phyloP scores from a whole-genome alignment of 2,888 invertebrate genomes.

The Yponomeuta cagnagella region DNA sequence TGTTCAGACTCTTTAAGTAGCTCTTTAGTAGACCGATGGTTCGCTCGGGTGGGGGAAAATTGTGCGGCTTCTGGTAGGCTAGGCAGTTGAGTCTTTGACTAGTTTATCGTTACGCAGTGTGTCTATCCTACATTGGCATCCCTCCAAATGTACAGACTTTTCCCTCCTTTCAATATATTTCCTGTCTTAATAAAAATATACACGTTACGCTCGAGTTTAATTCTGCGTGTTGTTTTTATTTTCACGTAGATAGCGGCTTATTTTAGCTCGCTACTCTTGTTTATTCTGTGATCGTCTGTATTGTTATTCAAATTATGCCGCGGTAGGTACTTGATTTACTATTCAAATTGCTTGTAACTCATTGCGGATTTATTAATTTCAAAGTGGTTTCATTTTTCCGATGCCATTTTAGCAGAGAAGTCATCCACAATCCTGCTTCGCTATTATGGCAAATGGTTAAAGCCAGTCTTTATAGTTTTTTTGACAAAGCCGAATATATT shows the following conservation, averaged over 20 bases:
- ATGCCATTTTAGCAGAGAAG: not conserved
- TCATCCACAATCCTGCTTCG: not conserved
- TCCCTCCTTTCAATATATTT: conserved; percentile 24
- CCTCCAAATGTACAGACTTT: conserved; percentile 53
- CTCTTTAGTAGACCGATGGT: not conserved
- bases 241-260: not conserved
- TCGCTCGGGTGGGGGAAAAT: no score
- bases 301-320: not conserved
- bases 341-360: not conserved
- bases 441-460: not conserved
- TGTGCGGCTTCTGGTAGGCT: not conserved
- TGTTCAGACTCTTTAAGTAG: not conserved
- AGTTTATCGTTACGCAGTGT: conserved; percentile 22
- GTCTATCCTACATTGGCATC: conserved; percentile 54
- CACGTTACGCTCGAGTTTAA: not conserved
- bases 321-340: conserved; percentile 3
- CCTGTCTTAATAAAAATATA: not conserved
- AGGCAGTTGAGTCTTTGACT: not conserved
- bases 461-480: not conserved
- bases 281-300: not conserved
- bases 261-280: not conserved
- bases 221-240: not conserved
- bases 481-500: no score
- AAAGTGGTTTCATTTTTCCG: not conserved
- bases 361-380: not conserved